A percentile compares a stretch with the other conserved stretches of the same genome.
Conservation (phyloP, 1,140 invertebrate genomes). For the Listronotus bonariensis region DNA sequence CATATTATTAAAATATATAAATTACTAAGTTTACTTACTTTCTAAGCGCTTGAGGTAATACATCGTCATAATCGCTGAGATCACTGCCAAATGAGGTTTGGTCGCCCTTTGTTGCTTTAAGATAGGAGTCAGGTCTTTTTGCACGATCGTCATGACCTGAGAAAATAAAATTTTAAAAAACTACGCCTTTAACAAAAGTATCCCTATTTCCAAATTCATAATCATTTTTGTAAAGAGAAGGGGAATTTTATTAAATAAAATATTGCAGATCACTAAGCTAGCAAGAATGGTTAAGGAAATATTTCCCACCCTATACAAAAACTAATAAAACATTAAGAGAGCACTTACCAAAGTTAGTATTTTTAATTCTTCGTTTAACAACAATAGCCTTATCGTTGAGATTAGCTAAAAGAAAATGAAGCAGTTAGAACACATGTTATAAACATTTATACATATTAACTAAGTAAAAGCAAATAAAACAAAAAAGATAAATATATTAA, state of each 20-base stretch:
- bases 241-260: no score
- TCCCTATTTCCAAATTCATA: background rate
- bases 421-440: slow-evolving; percentile 16
- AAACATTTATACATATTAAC: slow-evolving; percentile 1
- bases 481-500: slow-evolving; percentile 15
- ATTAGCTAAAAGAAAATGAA: slow-evolving; percentile 30
- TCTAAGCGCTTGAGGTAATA: slow-evolving; percentile 61
- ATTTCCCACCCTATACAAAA: no score
- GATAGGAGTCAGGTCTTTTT: slow-evolving; percentile 85
- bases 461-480: background rate
- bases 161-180: slow-evolving; percentile 9
- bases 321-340: slow-evolving; percentile 12
- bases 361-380: slow-evolving; percentile 52
- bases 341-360: slow-evolving; percentile 53
- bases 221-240: no score
- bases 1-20: no score
- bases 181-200: background rate
- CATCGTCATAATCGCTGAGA: slow-evolving; percentile 64
- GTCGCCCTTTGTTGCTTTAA: slow-evolving; percentile 83
- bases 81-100: slow-evolving; percentile 71
- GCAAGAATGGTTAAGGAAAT: no score
- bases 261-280: no score
- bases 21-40: slow-evolving; percentile 59
- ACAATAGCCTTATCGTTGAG: slow-evolving; percentile 46
- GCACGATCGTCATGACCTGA: slow-evolving; percentile 78